Base-by-base conservation (phyloP, 2,888 invertebrate species). In the Yponomeuta plumbellus region DNA sequence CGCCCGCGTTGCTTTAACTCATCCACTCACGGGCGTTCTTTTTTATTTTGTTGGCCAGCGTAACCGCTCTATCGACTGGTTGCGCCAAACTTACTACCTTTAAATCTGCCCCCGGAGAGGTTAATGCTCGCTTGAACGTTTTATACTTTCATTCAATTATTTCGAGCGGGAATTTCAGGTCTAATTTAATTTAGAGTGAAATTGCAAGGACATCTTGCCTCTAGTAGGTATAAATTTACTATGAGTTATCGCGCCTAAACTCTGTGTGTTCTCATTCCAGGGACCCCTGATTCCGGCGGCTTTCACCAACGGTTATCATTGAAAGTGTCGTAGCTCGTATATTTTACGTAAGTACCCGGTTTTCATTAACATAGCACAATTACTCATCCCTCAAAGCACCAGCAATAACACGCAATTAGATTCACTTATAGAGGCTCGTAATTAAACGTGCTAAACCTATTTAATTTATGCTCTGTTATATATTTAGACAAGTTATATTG, bases 221-320 rank as follows among this genome's bases (percentile, higher is more conserved):
- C 44, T 10, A 44, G 44, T 26, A 26, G 26, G 26, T 34, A 52
- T 21, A 1, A 8, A 17, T 52, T 52, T 17, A 17, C 22, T 44
- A 11, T 40, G 44, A 40, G 56, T 11, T 10, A 56, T 40, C n/a
- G 26, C 10, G n/a, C n/a, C 22, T 52, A 22, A 64, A n/a, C 11
- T 65, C 20, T 39, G 59, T 34, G 11, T 65, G 20, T 77, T 77
- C 72, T 85, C 87, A 85, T 95, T 95, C 74, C 95, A 98, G 97
- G 97, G 97, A 87, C 97, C 97, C 88, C 94, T 98, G 94, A 98
- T 98, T 94, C 98, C 98, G 92, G 97, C 98, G 93, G 97, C 97
- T 93, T 98, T 98, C 93, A 98, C 98, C 94, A 98, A 98, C 94
- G 98, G 98, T 93, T 98, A 97, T 94, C 97, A 98, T 95, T 96